Evolutionary conservation across 2,888 invertebrate species (phyloP).

Genomic region (Argyresthia goedartella): DNA sequence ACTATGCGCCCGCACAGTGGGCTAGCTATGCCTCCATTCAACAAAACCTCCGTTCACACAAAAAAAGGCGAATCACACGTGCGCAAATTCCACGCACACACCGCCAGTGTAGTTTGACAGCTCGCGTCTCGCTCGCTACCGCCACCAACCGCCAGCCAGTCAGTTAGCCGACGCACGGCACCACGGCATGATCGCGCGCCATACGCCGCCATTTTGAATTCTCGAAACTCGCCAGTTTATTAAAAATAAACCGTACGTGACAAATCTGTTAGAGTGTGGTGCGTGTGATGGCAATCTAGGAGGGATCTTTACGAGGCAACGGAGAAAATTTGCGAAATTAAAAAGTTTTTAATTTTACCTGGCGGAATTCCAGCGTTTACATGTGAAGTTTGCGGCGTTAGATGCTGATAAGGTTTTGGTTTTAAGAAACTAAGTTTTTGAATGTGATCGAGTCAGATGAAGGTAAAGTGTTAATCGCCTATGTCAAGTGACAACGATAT

Average conservation of each 20-base stretch:
- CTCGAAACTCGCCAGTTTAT: slow-evolving; percentile 37
- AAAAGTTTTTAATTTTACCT: slow-evolving; percentile 1
- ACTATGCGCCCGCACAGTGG: slow-evolving; percentile 1
- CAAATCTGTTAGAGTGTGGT: slow-evolving; percentile 29
- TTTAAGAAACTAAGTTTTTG: slow-evolving; percentile 16
- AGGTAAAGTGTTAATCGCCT: slow-evolving; percentile 26
- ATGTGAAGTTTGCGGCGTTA: slow-evolving; percentile 6
- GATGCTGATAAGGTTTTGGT: slow-evolving; percentile 12
- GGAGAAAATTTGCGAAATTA: slow-evolving; percentile 1
- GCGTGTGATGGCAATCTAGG: slow-evolving; percentile 21
- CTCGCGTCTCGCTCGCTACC: slow-evolving; percentile 25
- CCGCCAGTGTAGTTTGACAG: slow-evolving; percentile 50
- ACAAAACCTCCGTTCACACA: slow-evolving; percentile 5
- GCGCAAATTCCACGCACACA: slow-evolving; percentile 21
- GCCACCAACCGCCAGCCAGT: slow-evolving; percentile 22
- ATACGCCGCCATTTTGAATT: slow-evolving; percentile 45
- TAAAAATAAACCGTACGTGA: slow-evolving; percentile 58
- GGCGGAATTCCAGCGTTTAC: slow-evolving; percentile 4
- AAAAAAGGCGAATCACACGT: slow-evolving; percentile 7
- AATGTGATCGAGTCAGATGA: slow-evolving; percentile 25
- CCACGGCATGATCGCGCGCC: slow-evolving; percentile 44
- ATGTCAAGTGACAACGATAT: slow-evolving; percentile 22
- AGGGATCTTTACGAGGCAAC: slow-evolving; percentile 26
- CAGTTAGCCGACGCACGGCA: slow-evolving; percentile 66
- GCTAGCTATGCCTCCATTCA: slow-evolving; percentile 9